A percentile compares a stretch with the other conserved stretches of the same genome.
phyloP scores from a whole-genome alignment of 2,888 invertebrate genomes.

The Acanthosepion pharaonis region DNA sequence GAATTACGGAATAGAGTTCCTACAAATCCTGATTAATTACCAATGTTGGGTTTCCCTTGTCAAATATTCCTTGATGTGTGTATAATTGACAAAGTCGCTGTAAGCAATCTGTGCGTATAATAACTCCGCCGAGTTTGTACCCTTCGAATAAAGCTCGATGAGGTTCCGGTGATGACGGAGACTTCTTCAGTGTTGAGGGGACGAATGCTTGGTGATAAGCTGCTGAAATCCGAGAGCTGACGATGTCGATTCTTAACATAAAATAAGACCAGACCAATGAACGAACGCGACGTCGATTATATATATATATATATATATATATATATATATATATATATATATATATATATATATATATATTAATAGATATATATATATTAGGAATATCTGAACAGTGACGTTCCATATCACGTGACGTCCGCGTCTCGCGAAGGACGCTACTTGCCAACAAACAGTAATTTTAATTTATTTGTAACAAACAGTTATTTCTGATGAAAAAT shows the following conservation, averaged over 20 bases:
- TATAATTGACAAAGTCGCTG: constrained; percentile 21
- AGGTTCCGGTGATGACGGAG: neutral
- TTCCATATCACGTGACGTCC: no score
- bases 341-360: no score
- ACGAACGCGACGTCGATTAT: neutral
- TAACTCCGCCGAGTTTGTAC: neutral
- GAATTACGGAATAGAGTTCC: neutral
- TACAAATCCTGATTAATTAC: neutral
- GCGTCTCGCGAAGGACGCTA: no score
- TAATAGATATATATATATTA: no score
- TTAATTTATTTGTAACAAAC: no score
- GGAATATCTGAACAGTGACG: no score
- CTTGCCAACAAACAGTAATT: no score
- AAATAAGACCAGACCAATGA: neutral
- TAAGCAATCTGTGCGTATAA: neutral
- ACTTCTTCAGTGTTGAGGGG: neutral
- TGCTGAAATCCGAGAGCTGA: neutral
- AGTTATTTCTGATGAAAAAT: no score
- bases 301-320: no score
- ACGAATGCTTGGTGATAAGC: neutral
- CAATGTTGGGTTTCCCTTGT: neutral
- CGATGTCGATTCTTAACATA: neutral
- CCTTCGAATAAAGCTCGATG: neutral
- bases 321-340: no score
- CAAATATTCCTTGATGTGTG: neutral